Conservation (phyloP, 2,888 invertebrate species). For the Apomyelois bistriatella region DNA sequence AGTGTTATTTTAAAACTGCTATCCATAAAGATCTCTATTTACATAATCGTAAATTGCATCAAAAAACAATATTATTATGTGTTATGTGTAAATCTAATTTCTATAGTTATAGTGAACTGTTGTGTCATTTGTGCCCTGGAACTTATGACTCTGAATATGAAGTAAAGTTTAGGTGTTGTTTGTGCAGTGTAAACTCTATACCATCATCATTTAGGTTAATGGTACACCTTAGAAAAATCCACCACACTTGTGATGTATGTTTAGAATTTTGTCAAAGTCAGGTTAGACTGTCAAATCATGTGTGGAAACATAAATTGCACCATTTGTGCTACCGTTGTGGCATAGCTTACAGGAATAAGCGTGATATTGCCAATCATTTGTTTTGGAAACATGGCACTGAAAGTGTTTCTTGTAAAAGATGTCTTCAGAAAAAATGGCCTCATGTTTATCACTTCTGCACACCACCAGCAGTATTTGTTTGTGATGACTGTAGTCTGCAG, state of each 20-base stretch:
- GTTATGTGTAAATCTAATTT: slow-evolving; percentile 93
- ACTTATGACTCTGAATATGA: slow-evolving; percentile 83
- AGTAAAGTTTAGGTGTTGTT: slow-evolving; percentile 88
- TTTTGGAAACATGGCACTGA: slow-evolving; percentile 97
- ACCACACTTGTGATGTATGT: slow-evolving; percentile 93
- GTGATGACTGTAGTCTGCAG: slow-evolving; percentile 89
- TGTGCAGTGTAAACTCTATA: slow-evolving; percentile 87
- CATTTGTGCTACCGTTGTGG: slow-evolving; percentile 93
- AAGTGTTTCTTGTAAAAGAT: slow-evolving; percentile 90
- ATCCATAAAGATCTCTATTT: slow-evolving; percentile 92
- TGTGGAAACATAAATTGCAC: slow-evolving; percentile 94
- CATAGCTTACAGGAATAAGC: slow-evolving; percentile 92
- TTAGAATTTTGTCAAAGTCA: slow-evolving; percentile 90
- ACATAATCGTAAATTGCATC: slow-evolving; percentile 92
- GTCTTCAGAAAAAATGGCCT: slow-evolving; percentile 94
- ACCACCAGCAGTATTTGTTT: slow-evolving; percentile 87
- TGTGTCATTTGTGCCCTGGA: slow-evolving; percentile 93
- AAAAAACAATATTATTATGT: slow-evolving; percentile 89
- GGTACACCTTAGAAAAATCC: slow-evolving; percentile 91
- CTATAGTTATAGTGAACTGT: slow-evolving; percentile 91
- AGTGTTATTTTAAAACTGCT: slow-evolving; percentile 88
- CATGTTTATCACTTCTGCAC: slow-evolving; percentile 95
- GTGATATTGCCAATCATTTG: slow-evolving; percentile 92
- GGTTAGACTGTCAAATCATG: slow-evolving; percentile 89
- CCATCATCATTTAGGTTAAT: slow-evolving; percentile 93